phyloP scores from a whole-genome alignment of 64 coral and sea anemone species.

The Catalaphyllia jardinei region DNA sequence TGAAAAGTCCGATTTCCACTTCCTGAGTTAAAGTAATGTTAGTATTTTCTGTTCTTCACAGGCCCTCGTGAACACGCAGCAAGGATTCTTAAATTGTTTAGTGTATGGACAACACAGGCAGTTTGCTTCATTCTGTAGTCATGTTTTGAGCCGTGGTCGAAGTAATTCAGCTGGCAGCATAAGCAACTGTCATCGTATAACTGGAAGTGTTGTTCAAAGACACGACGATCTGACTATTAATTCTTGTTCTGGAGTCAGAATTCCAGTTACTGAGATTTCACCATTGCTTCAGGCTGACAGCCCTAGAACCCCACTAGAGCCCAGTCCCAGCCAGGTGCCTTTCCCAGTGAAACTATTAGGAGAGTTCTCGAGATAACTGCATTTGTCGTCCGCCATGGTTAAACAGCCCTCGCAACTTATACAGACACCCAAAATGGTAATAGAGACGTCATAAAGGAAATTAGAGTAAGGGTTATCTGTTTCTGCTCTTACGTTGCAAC shows the following conservation, averaged over 20 bases:
- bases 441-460: no score
- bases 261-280: slow-evolving; percentile 32
- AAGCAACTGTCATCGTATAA: no score
- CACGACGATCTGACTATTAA: not conserved
- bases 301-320: not conserved
- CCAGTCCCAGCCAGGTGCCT: not conserved
- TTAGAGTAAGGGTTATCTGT: no score
- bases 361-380: not conserved
- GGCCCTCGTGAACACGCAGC: slow-evolving; percentile 77
- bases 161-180: not conserved
- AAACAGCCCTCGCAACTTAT: no score
- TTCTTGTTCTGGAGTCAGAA: not conserved
- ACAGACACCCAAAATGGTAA: no score
- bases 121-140: slow-evolving; percentile 23
- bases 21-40: no score
- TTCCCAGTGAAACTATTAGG: not conserved
- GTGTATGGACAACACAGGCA: slow-evolving; percentile 74
- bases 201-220: not conserved
- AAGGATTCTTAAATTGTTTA: slow-evolving; percentile 86
- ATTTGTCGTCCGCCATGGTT: no score
- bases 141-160: not conserved
- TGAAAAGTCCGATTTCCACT: no score
- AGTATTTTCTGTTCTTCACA: not conserved
- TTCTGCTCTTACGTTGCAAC: no score
- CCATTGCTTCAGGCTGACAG: slow-evolving; percentile 2